A percentile compares a stretch with the other conserved stretches of the same genome.
Conservation (phyloP, 2,888 invertebrate species). For the Notocelia uddmanniana region DNA sequence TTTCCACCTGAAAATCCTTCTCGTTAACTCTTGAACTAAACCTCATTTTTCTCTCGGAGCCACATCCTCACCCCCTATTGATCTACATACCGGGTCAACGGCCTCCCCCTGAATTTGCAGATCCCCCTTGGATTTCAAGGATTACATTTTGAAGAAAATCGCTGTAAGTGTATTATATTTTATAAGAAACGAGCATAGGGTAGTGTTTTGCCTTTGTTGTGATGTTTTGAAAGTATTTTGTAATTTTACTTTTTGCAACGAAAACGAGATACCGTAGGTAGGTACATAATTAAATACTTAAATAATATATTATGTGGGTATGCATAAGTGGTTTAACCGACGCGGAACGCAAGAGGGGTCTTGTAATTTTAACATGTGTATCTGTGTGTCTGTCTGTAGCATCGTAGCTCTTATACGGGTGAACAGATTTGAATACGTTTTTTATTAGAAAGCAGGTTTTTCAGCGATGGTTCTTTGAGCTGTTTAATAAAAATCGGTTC, state of each 20-base stretch:
- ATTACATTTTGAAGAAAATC: slow-evolving; percentile 71
- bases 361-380: too few species aligned
- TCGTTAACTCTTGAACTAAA: slow-evolving; percentile 1
- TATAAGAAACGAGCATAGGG: slow-evolving; percentile 24
- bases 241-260: background rate
- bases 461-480: too few species aligned
- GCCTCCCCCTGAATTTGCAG: slow-evolving; percentile 74
- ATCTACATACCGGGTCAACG: slow-evolving; percentile 73
- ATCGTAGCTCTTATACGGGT: too few species aligned
- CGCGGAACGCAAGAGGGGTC: too few species aligned
- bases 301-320: background rate
- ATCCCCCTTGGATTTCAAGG: slow-evolving; percentile 69
- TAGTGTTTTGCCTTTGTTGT: background rate
- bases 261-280: background rate
- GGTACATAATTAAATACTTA: background rate
- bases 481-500: too few species aligned
- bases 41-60: slow-evolving; percentile 13
- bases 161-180: slow-evolving; percentile 46
- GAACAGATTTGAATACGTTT: too few species aligned
- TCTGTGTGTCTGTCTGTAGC: too few species aligned
- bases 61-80: slow-evolving; percentile 59
- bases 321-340: too few species aligned
- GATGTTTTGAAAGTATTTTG: background rate
- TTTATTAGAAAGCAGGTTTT: too few species aligned
- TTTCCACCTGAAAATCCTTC: background rate